These are phyloP conservation scores for Microplitis deprimator DNA, from an alignment of 2,888 invertebrate species.

Conservation along the genomic window DNA sequence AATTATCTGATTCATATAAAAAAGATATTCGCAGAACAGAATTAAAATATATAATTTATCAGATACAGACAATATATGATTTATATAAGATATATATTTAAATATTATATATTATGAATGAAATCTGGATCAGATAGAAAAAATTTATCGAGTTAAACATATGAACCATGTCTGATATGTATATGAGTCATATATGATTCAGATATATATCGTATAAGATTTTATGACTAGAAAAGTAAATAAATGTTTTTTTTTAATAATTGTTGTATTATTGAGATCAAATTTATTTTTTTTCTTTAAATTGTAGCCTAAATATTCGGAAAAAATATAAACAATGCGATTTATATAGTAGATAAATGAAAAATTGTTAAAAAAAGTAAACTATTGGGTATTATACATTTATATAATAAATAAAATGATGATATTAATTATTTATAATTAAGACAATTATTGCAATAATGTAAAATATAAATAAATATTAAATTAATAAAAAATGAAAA, in stretches of 20 bases:
- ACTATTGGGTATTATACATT: slow-evolving; percentile 58
- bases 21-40: no score
- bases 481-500: slow-evolving; percentile 25
- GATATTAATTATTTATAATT: background rate
- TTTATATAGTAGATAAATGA: slow-evolving; percentile 49
- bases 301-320: slow-evolving; percentile 47
- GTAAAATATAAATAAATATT: slow-evolving; percentile 19
- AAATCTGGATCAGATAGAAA: no score
- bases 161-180: no score
- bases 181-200: no score
- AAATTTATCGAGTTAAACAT: no score
- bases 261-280: slow-evolving; percentile 27
- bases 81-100: no score
- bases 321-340: slow-evolving; percentile 48
- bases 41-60: no score
- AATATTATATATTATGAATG: no score
- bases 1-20: no score
- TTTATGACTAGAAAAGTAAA: slow-evolving; percentile 10
- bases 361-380: slow-evolving; percentile 60
- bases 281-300: slow-evolving; percentile 30
- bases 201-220: background rate
- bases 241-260: background rate
- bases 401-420: slow-evolving; percentile 27
- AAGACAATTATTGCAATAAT: slow-evolving; percentile 45
- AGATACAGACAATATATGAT: no score